Evolutionary conservation across 2,888 invertebrate species (phyloP).

Genomic region (Spatulosminthurus flaviceps): DNA sequence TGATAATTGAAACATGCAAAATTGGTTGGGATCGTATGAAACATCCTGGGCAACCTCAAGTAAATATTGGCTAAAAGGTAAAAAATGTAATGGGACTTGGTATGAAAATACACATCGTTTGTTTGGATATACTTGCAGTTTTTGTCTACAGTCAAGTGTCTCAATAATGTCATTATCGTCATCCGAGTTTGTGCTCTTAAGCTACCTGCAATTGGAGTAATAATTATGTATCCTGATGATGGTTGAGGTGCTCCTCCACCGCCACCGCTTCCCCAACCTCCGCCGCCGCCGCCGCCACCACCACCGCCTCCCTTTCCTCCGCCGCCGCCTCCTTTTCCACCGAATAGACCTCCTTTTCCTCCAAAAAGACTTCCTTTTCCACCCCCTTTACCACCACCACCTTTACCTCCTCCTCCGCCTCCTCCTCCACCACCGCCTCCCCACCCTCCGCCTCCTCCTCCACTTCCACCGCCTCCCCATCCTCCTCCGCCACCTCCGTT

Average conservation of each 20-base stretch:
- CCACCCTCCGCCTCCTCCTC: background rate
- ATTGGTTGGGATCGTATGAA: no score
- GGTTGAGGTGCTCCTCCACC: background rate
- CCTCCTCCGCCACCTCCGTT: background rate
- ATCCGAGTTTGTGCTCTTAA: background rate
- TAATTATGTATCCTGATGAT: conserved; percentile 3
- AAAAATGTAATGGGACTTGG: no score
- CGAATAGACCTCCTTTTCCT: background rate
- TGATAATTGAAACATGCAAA: no score
- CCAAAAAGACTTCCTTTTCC: background rate
- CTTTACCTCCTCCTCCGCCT: conserved; percentile 1
- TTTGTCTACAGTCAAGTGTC: background rate
- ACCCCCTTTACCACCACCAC: background rate
- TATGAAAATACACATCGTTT: no score
- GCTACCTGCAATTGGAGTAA: conserved; percentile 3
- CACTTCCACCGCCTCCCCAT: background rate
- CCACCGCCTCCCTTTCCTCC: background rate
- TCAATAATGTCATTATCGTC: background rate
- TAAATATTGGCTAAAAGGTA: no score
- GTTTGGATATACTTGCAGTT: no score
- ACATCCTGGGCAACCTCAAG: no score
- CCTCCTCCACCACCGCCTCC: background rate
- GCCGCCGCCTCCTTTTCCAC: background rate
- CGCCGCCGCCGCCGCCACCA: background rate
- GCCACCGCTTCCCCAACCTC: background rate